Evolutionary conservation across 1,140 invertebrate species (phyloP).

Genomic region (Gyrodactylus salaris): DNA sequence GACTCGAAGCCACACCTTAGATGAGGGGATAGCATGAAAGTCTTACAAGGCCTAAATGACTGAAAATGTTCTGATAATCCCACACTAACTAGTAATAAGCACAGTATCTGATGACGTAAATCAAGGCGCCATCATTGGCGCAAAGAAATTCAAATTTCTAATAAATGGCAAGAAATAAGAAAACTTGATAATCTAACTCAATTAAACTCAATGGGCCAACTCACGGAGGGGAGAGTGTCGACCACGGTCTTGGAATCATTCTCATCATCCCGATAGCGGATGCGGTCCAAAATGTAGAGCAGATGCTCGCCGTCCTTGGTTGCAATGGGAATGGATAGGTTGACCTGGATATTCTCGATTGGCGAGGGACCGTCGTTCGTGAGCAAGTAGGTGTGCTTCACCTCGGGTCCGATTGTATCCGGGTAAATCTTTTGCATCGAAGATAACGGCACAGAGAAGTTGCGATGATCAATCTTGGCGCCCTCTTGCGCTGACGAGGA

Average conservation of each 20-base stretch:
- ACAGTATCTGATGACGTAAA: too few species aligned
- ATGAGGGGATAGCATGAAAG: too few species aligned
- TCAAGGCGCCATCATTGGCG: too few species aligned
- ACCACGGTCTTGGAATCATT: background rate
- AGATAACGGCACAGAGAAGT: background rate
- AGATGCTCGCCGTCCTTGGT: background rate
- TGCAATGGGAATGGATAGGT: constrained; percentile 1
- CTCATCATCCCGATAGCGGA: background rate
- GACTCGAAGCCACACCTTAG: too few species aligned
- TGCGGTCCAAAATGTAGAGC: constrained; percentile 3
- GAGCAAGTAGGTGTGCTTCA: background rate
- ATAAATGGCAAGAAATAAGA: too few species aligned
- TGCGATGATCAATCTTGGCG: background rate
- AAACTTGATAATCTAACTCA: too few species aligned
- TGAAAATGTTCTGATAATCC: background rate
- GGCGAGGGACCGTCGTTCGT: constrained; percentile 3
- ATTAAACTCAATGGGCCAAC: background rate
- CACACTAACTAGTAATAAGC: too few species aligned
- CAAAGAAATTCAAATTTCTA: too few species aligned
- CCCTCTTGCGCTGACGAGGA: background rate
- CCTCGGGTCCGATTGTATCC: background rate
- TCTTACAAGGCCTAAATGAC: too few species aligned
- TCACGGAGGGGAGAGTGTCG: background rate
- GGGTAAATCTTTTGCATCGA: background rate
- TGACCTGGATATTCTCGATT: background rate